Conservation (phyloP, 2,797 vertebrate species). For the Artibeus lituratus region DNA sequence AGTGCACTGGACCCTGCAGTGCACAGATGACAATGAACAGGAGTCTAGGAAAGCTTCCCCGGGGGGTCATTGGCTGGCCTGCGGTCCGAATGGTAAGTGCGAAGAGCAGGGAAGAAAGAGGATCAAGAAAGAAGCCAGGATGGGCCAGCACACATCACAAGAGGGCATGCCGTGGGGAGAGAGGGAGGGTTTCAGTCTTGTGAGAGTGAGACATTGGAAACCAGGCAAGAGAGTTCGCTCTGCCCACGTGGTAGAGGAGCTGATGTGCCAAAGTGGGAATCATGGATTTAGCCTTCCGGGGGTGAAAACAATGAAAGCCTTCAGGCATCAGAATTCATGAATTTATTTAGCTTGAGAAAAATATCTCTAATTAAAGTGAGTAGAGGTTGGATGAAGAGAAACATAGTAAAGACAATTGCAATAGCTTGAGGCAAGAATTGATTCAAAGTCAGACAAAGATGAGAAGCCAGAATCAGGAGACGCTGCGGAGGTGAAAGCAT, state of each 20-base stretch:
- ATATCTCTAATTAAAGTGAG: neutral
- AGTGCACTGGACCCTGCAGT: neutral
- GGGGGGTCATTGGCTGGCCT: neutral
- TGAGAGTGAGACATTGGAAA: neutral
- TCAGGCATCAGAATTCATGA: neutral
- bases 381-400: neutral
- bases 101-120: neutral
- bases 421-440: neutral
- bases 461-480: neutral
- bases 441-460: neutral
- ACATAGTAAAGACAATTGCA: neutral
- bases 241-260: neutral
- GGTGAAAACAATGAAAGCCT: neutral
- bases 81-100: neutral
- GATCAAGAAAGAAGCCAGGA: neutral
- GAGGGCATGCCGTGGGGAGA: rapidly evolving
- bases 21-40: neutral
- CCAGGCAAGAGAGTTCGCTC: neutral
- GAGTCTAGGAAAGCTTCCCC: neutral
- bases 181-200: neutral
- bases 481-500: neutral
- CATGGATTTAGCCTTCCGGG: neutral
- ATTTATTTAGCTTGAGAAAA: neutral
- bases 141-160: neutral
- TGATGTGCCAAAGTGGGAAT: neutral